phyloP scores from a whole-genome alignment of 2,888 invertebrate genomes.

The Diplazon laetatorius region DNA sequence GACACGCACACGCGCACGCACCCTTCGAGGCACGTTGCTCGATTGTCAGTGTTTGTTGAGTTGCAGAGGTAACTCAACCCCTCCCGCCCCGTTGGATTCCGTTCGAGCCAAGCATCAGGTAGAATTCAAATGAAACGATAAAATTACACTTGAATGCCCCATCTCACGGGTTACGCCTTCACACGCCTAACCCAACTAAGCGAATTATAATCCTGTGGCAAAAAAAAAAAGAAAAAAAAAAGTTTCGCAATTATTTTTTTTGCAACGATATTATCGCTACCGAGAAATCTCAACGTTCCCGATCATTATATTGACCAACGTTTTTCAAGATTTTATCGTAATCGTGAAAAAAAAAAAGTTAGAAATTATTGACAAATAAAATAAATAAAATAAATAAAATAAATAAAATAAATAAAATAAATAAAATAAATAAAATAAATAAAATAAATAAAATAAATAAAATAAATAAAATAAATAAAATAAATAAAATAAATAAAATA shows the following conservation, averaged over 20 bases:
- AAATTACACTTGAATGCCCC: background rate
- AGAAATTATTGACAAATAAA: background rate
- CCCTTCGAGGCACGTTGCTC: background rate
- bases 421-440: too few species aligned
- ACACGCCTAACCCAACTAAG: too few species aligned
- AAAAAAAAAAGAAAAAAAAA: too few species aligned
- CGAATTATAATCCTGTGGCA: background rate
- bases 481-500: too few species aligned
- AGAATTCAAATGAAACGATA: background rate
- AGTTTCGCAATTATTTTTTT: background rate
- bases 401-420: too few species aligned
- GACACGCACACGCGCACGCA: background rate
- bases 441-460: too few species aligned
- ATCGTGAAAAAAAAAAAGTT: background rate
- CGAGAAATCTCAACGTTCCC: background rate
- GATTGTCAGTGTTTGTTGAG: slow-evolving; percentile 1
- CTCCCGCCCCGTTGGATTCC: slow-evolving; percentile 14
- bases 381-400: slow-evolving; percentile 23
- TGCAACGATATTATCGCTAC: background rate
- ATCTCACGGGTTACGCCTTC: background rate
- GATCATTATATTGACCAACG: background rate
- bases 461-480: too few species aligned
- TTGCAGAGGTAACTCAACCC: slow-evolving; percentile 5
- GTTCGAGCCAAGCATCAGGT: slow-evolving; percentile 1
- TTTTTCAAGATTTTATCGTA: too few species aligned